These are phyloP conservation scores for Bellardia bayeri DNA, from an alignment of 2,888 invertebrate genomes.

Conservation along the genomic window DNA sequence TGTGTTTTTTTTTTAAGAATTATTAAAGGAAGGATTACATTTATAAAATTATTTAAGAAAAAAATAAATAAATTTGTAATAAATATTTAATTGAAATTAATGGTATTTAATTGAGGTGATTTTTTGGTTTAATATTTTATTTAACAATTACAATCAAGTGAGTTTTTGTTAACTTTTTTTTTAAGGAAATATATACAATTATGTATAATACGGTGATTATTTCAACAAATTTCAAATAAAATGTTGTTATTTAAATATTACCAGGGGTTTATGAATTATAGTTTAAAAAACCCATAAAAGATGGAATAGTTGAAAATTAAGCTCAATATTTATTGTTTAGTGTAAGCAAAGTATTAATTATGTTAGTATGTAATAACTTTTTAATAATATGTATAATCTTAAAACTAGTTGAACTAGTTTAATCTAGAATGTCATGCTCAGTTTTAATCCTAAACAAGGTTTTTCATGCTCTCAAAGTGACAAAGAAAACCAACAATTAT, in stretches of 20 bases:
- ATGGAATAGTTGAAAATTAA: slow-evolving; percentile 33
- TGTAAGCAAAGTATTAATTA: no score
- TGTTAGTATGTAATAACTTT: no score
- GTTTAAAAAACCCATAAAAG: not conserved
- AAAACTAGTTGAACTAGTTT: no score
- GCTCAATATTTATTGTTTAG: not conserved
- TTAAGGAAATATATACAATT: slow-evolving; percentile 5
- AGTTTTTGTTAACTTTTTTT: slow-evolving; percentile 4
- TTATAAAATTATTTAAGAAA: not conserved
- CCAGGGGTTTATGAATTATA: not conserved
- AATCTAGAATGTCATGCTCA: no score
- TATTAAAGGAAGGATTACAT: not conserved
- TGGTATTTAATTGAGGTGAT: not conserved
- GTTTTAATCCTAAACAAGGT: no score
- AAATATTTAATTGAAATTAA: not conserved
- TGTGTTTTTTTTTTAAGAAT: slow-evolving; percentile 5
- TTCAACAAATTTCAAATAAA: slow-evolving; percentile 24
- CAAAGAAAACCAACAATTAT: no score
- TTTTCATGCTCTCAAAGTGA: no score
- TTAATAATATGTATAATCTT: no score
- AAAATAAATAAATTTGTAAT: not conserved
- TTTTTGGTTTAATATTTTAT: not conserved
- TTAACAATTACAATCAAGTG: slow-evolving; percentile 26
- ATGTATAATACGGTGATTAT: slow-evolving; percentile 27
- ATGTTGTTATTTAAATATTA: not conserved